phyloP scores from a whole-genome alignment of 2,797 vertebrate species.

The Macropodus opercularis region DNA sequence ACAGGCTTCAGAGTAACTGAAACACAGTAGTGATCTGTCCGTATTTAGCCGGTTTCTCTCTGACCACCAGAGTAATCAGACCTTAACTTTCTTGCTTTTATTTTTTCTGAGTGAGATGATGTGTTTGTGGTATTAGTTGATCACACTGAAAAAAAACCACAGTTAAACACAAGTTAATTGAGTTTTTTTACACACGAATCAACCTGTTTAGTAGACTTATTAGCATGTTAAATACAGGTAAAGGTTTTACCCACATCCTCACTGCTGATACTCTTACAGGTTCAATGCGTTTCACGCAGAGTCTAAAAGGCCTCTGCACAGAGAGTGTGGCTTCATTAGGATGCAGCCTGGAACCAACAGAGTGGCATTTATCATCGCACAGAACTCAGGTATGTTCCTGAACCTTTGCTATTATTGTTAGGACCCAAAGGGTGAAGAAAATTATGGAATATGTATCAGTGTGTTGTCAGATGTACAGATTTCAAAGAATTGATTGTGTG shows the following conservation, averaged over 20 bases:
- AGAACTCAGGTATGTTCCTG: constrained; percentile 97
- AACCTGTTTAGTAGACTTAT: neutral
- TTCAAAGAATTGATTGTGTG: no score
- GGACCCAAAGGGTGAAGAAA: no score
- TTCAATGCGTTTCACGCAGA: constrained; percentile 92
- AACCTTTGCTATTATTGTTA: no score
- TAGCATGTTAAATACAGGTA: neutral
- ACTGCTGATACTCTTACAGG: constrained; percentile 71
- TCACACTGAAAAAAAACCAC: no score
- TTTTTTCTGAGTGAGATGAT: no score
- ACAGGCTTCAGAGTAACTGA: neutral
- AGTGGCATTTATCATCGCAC: constrained; percentile 95
- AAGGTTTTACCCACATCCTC: neutral
- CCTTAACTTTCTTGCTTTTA: neutral
- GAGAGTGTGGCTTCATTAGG: constrained; percentile 94
- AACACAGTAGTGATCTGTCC: neutral
- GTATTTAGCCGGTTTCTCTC: neutral
- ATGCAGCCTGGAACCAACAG: constrained; percentile 90
- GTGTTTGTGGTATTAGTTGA: no score
- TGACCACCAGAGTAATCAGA: neutral
- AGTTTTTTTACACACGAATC: neutral
- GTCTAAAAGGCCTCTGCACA: constrained; percentile 91
- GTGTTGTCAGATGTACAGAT: neutral
- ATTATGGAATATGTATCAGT: neutral
- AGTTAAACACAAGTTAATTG: neutral